Evolutionary conservation across 2,797 vertebrate species (phyloP), one percentile per base, ranked within the genome.

Genomic region (Characodon lateralis): DNA sequence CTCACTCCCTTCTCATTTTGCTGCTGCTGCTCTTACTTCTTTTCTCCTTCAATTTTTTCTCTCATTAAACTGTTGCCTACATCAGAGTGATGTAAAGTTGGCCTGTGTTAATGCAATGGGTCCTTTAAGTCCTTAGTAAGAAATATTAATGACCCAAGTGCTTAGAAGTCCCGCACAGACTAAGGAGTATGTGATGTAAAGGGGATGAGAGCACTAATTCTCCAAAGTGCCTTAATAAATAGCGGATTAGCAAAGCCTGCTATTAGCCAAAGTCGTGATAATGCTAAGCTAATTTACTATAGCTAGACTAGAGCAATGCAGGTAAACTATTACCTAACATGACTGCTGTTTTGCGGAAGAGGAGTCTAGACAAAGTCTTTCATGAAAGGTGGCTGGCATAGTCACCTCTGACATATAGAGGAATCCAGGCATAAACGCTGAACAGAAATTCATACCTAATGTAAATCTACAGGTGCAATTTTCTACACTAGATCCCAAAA

Each of bases 201-300:
- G 77, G 74, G 92, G 90, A 94, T 93, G 93, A 93, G 85, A 88
- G 84, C 80, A 83, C 91, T 94, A 94, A 95, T 93, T 95, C 90
- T 93, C 87, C 85, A 90, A 93, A 95, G 92, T 93, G 86, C 85
- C 90, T 85, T 91, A 93, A 95, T 95, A 93, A 93, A 86, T 86
- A 88, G 79, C 76, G 95, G 93, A 95, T 95, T 95, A 94, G 85
- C 81, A 81, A 85, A 87, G 86, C 89, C 85, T 90, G 90, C 91
- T 83, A 92, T 94, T 94, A 89, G 90, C 90, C 76, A 85, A 88
- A 91, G 92, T 86, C 91, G 90, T 93, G 89, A 92, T 90, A 80
- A 88, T 85, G 89, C 88, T 88, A 92, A 89, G 86, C 91, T 91
- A 93, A 92, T 89, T 79, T 22, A 20, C 76, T 78, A 77, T 51